phyloP scores from a whole-genome alignment of 1,140 invertebrate genomes.

The Drosophila equinoxialis region DNA sequence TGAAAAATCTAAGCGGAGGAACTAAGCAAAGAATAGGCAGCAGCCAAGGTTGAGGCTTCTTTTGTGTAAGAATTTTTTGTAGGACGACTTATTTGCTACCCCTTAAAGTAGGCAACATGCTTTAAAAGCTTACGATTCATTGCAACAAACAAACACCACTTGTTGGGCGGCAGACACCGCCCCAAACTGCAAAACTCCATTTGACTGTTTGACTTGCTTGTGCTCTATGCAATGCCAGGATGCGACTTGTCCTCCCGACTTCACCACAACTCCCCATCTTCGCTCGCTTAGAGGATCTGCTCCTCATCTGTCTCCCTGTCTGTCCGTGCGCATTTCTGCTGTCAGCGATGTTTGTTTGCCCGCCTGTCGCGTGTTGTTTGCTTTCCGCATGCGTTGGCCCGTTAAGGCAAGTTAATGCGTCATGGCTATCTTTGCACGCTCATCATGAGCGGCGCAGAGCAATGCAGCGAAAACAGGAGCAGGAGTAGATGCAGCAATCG shows the following conservation, averaged over 20 bases:
- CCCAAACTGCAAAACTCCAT: conserved; percentile 56
- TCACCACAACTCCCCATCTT: background rate
- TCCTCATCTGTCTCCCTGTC: conserved; percentile 45
- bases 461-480: conserved; percentile 14
- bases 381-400: conserved; percentile 66
- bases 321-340: conserved; percentile 41
- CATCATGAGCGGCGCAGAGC: conserved; percentile 35
- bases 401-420: conserved; percentile 63
- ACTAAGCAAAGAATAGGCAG: background rate
- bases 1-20: background rate
- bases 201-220: conserved; percentile 68
- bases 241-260: background rate
- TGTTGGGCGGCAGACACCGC: conserved; percentile 54
- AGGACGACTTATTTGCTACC: background rate
- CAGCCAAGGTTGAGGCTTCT: background rate
- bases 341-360: conserved; percentile 67
- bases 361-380: conserved; percentile 76
- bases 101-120: conserved; percentile 46
- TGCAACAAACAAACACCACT: conserved; percentile 49
- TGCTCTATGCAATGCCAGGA: conserved; percentile 29
- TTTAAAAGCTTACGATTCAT: conserved; percentile 28
- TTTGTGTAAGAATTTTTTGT: background rate
- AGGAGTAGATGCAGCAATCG: background rate
- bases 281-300: background rate
- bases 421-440: conserved; percentile 61